Evolutionary conservation across 2,888 invertebrate genomes (phyloP), one percentile per base, ranked within the genome.

Genomic region (Sisyra terminalis): DNA sequence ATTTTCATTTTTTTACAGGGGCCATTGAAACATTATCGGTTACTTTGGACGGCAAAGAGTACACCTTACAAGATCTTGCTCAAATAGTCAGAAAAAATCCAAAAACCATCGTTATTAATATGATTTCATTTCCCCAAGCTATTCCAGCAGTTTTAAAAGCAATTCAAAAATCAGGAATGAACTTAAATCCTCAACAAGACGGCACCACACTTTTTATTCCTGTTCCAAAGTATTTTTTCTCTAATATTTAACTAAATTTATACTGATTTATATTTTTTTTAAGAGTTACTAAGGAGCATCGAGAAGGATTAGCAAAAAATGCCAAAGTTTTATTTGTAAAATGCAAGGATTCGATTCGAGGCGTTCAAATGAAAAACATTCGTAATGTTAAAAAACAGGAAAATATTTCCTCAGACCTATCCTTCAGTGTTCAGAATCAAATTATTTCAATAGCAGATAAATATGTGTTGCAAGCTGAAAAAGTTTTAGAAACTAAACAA

Each of bases 151-250:
- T 82, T 5, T 52, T 90, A 18, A 76, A 78, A 55, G 77, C 86
- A 2, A 71, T 96, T 39, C 63, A 70, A 42, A 73, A 73, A 30
- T 88, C 89, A 45, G 90, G 92, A 8, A 74, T 94, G 69, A 90
- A 90, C 60, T 64, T 94, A 43, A 93, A 88, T 65, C 90, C 93
- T 0, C 93, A 94, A 57, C 90, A 92, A 60, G 94, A 96, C 57
- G 92, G 92, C 15, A 90, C 88, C 2, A 86, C 84, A 2, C 61
- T 96, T 39, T 93, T 75, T 60, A 71, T 96, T 41, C 85, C 88
- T 30, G 73, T 92, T 49, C 90, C 93, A 9, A 92, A 89, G 80
- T 80, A 67, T 65, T 55, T 35, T 30, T n/a, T n/a, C n/a, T n/a
- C n/a, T n/a, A n/a, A n/a, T n/a, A n/a, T n/a, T n/a, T n/a, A n/a